Conservation (phyloP, 2,113 vertebrate species). For the Lepidiolamprologus cunningtoni region DNA sequence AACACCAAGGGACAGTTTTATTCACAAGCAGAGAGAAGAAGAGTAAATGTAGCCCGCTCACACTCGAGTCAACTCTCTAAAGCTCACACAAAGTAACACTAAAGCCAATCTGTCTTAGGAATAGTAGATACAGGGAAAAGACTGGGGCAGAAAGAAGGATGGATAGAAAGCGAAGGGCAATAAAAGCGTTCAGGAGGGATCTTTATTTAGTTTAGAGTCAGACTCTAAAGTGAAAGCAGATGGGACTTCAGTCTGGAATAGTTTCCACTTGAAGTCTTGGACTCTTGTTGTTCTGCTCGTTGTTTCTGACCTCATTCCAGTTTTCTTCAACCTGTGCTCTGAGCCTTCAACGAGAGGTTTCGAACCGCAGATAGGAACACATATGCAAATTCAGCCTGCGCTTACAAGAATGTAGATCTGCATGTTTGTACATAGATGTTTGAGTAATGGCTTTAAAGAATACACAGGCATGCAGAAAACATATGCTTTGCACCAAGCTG, state of each 20-base stretch:
- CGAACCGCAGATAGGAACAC: background rate
- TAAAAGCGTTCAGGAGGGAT: slow-evolving; percentile 69
- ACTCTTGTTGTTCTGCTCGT: slow-evolving; percentile 41
- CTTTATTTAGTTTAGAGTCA: slow-evolving; percentile 73
- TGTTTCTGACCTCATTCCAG: slow-evolving; percentile 49
- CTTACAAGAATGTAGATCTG: background rate
- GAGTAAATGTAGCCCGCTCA: background rate
- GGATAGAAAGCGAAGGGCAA: slow-evolving; percentile 46
- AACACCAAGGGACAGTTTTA: slow-evolving; percentile 33
- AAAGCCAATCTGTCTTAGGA: background rate
- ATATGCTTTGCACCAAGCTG: background rate
- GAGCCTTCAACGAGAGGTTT: slow-evolving; percentile 17
- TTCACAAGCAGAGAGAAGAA: slow-evolving; percentile 6
- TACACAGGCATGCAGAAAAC: background rate
- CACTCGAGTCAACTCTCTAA: slow-evolving; percentile 6
- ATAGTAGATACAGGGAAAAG: background rate
- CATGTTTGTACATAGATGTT: background rate
- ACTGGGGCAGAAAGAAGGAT: slow-evolving; percentile 12
- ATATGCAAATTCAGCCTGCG: background rate
- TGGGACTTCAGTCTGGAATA: slow-evolving; percentile 65
- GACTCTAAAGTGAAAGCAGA: slow-evolving; percentile 75
- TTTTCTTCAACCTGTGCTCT: slow-evolving; percentile 40
- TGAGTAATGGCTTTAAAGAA: background rate
- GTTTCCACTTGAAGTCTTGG: slow-evolving; percentile 74
- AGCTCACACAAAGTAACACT: slow-evolving; percentile 23